Conservation (phyloP, 2,888 invertebrate genomes). For the Volucella inflata region DNA sequence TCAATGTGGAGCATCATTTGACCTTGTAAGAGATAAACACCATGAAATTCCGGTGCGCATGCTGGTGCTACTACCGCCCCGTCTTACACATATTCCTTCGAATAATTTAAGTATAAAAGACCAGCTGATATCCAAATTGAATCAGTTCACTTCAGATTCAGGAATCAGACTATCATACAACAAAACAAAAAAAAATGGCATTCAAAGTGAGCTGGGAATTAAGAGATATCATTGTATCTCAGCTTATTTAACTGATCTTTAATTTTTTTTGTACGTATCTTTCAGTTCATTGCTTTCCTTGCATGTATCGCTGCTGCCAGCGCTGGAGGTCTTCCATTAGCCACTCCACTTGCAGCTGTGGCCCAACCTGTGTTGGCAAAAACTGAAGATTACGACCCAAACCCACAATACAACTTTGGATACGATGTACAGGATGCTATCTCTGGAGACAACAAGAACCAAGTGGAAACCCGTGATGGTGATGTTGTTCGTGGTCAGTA, state of each 20-base stretch:
- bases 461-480: conserved; percentile 84
- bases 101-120: conserved; percentile 56
- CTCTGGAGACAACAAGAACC: conserved; percentile 85
- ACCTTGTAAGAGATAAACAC: conserved; percentile 52
- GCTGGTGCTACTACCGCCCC: conserved; percentile 19
- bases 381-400: conserved; percentile 79
- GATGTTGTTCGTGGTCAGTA: conserved; percentile 85
- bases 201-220: conserved; percentile 77
- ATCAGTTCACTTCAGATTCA: conserved; percentile 68
- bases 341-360: conserved; percentile 42
- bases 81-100: conserved; percentile 25
- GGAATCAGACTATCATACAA: conserved; percentile 54
- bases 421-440: conserved; percentile 84
- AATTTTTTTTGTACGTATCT: conserved; percentile 40
- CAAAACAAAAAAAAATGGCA: conserved; percentile 76
- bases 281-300: conserved; percentile 76
- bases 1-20: conserved; percentile 68
- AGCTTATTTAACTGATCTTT: background rate
- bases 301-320: conserved; percentile 77
- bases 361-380: conserved; percentile 71
- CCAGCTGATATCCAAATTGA: conserved; percentile 43
- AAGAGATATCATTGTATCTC: background rate
- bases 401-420: conserved; percentile 84
- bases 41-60: conserved; percentile 35
- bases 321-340: conserved; percentile 77